A percentile compares a stretch with the other conserved stretches of the same genome.
phyloP scores from a whole-genome alignment of 2,888 invertebrate genomes.

The Chrysomela aeneicollis region DNA sequence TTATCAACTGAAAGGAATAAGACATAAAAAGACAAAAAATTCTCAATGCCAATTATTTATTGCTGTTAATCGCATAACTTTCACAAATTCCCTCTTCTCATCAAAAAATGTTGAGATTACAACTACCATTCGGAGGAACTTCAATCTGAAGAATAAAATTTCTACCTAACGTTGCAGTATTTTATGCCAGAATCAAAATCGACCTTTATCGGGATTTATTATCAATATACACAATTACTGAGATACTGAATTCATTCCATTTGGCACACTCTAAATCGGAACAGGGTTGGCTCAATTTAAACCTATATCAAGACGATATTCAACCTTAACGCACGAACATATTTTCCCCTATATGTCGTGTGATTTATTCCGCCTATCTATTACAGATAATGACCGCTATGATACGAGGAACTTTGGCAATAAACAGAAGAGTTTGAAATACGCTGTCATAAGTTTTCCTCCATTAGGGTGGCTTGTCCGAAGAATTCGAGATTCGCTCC shows the following conservation, averaged over 20 bases:
- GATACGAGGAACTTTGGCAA: constrained; percentile 3
- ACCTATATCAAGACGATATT: background rate
- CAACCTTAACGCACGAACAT: background rate
- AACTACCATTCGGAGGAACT: too few species aligned
- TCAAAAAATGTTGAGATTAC: too few species aligned
- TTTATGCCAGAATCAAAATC: too few species aligned
- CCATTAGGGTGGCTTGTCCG: background rate
- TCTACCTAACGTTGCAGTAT: too few species aligned
- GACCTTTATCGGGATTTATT: too few species aligned
- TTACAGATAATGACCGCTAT: background rate
- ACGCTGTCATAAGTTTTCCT: background rate
- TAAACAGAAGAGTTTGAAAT: constrained; percentile 7
- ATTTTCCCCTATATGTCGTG: background rate
- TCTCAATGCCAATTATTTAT: too few species aligned
- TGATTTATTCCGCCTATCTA: background rate
- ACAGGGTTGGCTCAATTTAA: background rate
- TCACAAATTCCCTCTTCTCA: too few species aligned
- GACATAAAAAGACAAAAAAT: too few species aligned
- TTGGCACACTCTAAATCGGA: background rate
- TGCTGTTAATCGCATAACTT: too few species aligned
- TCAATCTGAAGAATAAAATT: too few species aligned
- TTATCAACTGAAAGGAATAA: too few species aligned
- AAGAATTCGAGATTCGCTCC: background rate
- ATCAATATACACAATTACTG: too few species aligned
- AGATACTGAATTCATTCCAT: background rate